These are phyloP conservation scores for Periplaneta americana DNA, from an alignment of 1,140 invertebrate genomes.

Conservation along the genomic window DNA sequence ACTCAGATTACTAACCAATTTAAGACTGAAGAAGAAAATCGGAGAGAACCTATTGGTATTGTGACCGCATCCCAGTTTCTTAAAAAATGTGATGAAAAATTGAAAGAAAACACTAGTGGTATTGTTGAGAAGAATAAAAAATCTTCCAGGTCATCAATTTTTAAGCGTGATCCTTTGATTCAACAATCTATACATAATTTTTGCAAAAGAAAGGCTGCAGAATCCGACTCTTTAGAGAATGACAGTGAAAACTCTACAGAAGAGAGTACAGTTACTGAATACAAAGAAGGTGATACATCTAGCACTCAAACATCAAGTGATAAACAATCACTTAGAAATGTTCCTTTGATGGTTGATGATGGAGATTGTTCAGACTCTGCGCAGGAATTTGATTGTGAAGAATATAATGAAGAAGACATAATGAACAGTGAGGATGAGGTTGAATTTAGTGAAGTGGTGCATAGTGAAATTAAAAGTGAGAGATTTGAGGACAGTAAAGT, in stretches of 20 bases:
- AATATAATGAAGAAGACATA: neutral
- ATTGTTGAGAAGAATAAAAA: neutral
- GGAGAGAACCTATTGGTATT: neutral
- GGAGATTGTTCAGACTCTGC: neutral
- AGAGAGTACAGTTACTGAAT: neutral
- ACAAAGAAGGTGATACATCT: neutral
- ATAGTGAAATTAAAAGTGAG: neutral
- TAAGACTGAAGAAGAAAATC: neutral
- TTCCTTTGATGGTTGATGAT: neutral
- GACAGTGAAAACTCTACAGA: neutral
- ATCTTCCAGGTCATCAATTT: neutral
- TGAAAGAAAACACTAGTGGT: neutral
- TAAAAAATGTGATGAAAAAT: neutral
- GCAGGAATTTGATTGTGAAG: neutral
- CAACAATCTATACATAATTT: neutral
- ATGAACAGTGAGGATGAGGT: neutral
- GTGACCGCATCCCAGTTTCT: conserved; percentile 7
- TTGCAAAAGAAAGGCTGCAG: neutral
- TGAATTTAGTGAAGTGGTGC: too few species aligned
- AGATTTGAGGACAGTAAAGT: neutral
- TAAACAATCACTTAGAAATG: neutral
- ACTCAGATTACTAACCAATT: neutral
- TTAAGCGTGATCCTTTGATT: conserved; percentile 2
- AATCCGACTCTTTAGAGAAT: neutral
- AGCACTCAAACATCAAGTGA: neutral